phyloP scores from a whole-genome alignment of 2,797 vertebrate genomes.

The Melanogrammus aeglefinus region DNA sequence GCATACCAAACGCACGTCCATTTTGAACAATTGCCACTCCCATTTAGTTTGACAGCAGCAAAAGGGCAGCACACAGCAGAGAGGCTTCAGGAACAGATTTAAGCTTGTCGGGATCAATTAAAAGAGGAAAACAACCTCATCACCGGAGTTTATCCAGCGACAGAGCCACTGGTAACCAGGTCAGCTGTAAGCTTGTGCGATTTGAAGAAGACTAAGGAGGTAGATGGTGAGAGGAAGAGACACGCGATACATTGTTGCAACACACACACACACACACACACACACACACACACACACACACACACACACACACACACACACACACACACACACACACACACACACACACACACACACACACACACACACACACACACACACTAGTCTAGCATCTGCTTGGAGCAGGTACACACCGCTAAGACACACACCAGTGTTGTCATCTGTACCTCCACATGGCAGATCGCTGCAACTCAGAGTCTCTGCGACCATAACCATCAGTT shows the following conservation, averaged over 20 bases:
- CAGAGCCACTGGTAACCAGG: neutral
- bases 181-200: neutral
- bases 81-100: neutral
- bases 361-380: constrained; percentile 16
- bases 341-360: constrained; percentile 9
- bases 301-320: neutral
- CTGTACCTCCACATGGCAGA: too few relatives aligned
- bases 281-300: constrained; percentile 1
- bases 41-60: too few relatives aligned
- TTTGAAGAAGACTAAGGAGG: neutral
- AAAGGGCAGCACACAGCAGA: neutral
- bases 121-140: neutral
- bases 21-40: too few relatives aligned
- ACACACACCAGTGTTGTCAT: too few relatives aligned
- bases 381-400: too few relatives aligned
- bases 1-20: too few relatives aligned
- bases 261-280: neutral
- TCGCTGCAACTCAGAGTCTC: too few relatives aligned
- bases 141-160: neutral
- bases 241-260: neutral
- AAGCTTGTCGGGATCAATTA: constrained; percentile 7
- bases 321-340: constrained; percentile 4
- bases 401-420: neutral
- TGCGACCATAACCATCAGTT: too few relatives aligned
- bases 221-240: constrained; percentile 6